Evolutionary conservation across 2,797 vertebrate species (phyloP).

Genomic region (Nannoperca australis): DNA sequence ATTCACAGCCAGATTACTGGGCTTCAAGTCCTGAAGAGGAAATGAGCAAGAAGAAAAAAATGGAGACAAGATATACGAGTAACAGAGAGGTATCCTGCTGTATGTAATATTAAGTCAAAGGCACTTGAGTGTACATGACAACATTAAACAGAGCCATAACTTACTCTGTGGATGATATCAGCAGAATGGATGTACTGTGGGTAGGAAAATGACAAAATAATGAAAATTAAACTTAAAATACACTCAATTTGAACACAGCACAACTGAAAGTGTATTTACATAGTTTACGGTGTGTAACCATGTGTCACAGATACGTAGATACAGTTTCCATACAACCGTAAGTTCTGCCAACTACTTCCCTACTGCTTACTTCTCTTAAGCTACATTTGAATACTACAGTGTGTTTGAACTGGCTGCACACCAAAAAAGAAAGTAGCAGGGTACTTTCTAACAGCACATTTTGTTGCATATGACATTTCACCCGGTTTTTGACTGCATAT

Average conservation of each 20-base stretch:
- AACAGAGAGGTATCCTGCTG: not conserved
- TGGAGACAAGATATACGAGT: conserved; percentile 1
- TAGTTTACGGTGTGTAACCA: not conserved
- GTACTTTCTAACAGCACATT: too few relatives aligned
- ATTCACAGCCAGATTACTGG: conserved; percentile 98
- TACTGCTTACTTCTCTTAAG: not conserved
- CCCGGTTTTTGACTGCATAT: not conserved
- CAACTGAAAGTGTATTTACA: not conserved
- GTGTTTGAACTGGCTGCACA: not conserved
- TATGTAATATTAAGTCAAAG: not conserved
- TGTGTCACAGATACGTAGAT: not conserved
- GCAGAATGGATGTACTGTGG: conserved; percentile 98
- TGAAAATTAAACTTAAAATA: not conserved
- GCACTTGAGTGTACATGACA: not conserved
- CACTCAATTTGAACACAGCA: not conserved
- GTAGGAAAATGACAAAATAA: conserved; percentile 41
- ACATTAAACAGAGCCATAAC: conserved; percentile 69
- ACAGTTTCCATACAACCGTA: not conserved
- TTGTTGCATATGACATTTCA: too few relatives aligned
- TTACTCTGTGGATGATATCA: conserved; percentile 98
- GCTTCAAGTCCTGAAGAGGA: conserved; percentile 93
- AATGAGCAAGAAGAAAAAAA: not conserved
- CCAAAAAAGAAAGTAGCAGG: too few relatives aligned
- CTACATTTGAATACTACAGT: not conserved
- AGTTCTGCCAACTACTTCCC: not conserved